These are phyloP conservation scores for Casuarius casuarius DNA, from an alignment of 2,113 vertebrate genomes.

Conservation along the genomic window DNA sequence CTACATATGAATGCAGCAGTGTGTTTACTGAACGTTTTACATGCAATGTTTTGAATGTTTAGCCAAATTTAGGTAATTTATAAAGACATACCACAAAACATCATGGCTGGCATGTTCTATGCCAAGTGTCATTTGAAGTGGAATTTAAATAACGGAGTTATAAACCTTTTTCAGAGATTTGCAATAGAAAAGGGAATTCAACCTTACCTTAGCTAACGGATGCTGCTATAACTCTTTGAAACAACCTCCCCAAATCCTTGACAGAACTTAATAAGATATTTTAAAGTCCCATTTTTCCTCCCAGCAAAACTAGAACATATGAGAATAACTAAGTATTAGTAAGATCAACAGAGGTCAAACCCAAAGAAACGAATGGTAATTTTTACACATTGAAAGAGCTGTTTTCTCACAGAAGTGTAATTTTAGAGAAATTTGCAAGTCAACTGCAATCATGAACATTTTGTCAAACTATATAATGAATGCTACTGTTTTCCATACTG, in stretches of 20 bases:
- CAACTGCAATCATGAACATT: slow-evolving; percentile 50
- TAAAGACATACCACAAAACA: not conserved
- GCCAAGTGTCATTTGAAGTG: not conserved
- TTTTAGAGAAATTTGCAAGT: slow-evolving; percentile 63
- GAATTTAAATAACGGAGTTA: not conserved
- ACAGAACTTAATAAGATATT: not conserved
- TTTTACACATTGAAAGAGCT: slow-evolving; percentile 55
- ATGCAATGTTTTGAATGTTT: not conserved
- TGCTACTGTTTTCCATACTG: slow-evolving; percentile 48
- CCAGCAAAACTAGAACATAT: not conserved
- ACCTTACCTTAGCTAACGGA: not conserved
- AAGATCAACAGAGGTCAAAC: slow-evolving; percentile 39
- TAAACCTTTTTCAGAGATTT: not conserved
- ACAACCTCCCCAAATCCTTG: not conserved
- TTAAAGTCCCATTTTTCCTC: not conserved
- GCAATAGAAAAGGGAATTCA: not conserved
- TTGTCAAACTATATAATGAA: slow-evolving; percentile 55
- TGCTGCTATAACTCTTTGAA: not conserved
- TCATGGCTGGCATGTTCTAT: not conserved
- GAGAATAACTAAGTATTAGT: slow-evolving; percentile 30
- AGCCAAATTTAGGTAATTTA: not conserved
- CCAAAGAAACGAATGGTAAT: not conserved
- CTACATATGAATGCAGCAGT: not conserved
- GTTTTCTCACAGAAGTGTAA: slow-evolving; percentile 55
- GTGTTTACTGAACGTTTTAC: not conserved